Evolutionary conservation across 2,113 vertebrate species (phyloP), one percentile per base, ranked within the genome.

Genomic region (Todiramphus chloris): DNA sequence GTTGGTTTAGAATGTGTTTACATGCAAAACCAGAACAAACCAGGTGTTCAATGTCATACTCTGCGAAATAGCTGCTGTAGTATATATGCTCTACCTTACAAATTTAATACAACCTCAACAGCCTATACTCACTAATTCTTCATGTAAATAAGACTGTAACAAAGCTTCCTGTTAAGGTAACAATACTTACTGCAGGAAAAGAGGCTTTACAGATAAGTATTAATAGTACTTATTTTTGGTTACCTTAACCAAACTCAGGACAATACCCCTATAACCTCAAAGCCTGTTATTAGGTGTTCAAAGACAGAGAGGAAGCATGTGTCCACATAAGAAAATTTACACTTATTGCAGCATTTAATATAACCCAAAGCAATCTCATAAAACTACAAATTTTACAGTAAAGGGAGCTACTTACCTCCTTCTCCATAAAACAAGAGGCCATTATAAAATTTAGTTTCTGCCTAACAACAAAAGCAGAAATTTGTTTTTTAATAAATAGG

Each of bases 391-490:
- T 68, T 78, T 81, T 69, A 87, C 31, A 83, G 58, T 87, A 93
- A 97, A 96, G 56, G 89, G 74, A 95, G 85, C 75, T 86, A 98
- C 97, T 97, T 97, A 99, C 99, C 99, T 98, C 99, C 99, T 98
- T 99, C 99, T 96, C 99, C 99, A 92, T 99, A 99, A 97, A 99
- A 99, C 97, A 99, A 97, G 62, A 99, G 98, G 70, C 99, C 99
- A 97, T 99, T 99, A 97, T 99, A 99, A 98, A 99, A 99, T 94
- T 99, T 99, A 62, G 98, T 99, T 98, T 99, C 99, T 88, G 99
- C 99, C 99, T 99, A 92, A 75, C 83, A 93, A 98, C 75, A 96
- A 97, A 96, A 92, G 66, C 63, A 97, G 69, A 96, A 81, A 96
- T 81, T 86, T 87, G 19, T 10, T 88, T 94, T 96, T 94, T 92